Percentiles rank a stretch among this genome's conserved stretches.
phyloP scores from a whole-genome alignment of 2,888 invertebrate genomes.

The Noctua janthe region DNA sequence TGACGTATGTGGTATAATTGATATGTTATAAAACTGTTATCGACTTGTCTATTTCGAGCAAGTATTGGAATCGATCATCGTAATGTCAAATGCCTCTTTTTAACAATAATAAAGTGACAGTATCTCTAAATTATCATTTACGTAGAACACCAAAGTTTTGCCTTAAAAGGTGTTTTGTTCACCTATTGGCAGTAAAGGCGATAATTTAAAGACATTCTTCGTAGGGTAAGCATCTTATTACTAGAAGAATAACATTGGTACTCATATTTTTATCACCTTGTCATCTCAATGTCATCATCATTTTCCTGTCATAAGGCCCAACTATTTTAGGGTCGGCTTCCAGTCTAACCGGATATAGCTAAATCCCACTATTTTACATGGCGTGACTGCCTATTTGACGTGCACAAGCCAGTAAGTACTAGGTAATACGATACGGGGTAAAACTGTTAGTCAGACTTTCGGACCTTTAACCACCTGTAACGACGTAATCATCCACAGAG shows the following conservation, averaged over 20 bases:
- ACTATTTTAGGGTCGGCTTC: too few relatives aligned
- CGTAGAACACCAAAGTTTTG: background rate
- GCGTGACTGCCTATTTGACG: too few relatives aligned
- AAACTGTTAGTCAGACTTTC: too few relatives aligned
- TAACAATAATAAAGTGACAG: background rate
- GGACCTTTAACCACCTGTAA: too few relatives aligned
- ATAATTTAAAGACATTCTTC: background rate
- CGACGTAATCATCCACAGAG: too few relatives aligned
- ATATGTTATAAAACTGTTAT: constrained; percentile 22
- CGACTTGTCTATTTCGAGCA: background rate
- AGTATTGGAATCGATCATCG: constrained; percentile 2
- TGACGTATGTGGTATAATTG: constrained; percentile 46
- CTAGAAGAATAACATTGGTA: background rate
- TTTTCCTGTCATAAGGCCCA: too few relatives aligned
- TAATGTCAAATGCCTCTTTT: background rate
- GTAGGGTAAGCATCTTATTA: background rate
- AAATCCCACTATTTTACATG: too few relatives aligned
- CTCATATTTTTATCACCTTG: background rate
- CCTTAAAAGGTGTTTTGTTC: background rate
- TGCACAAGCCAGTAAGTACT: too few relatives aligned
- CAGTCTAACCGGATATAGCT: too few relatives aligned
- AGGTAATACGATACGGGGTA: too few relatives aligned
- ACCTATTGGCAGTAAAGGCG: background rate
- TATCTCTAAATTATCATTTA: background rate
- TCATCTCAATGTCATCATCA: background rate